A percentile compares a stretch with the other conserved stretches of the same genome.
Conservation (phyloP, 2,888 invertebrate species). For the Tetramorium bicarinatum region DNA sequence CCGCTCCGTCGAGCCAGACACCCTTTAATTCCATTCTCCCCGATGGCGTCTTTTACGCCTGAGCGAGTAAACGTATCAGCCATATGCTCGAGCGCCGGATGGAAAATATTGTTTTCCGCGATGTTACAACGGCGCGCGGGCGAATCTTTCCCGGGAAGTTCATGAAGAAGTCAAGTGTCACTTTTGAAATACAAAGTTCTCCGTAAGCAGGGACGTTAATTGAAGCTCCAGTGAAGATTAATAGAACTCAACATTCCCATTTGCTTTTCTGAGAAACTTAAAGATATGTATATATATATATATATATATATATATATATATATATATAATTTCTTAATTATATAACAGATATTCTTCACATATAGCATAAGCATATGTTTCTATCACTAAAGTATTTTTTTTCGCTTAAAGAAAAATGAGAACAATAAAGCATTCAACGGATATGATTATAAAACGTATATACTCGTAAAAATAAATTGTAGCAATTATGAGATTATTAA, state of each 20-base stretch:
- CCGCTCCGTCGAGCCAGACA: constrained; percentile 41
- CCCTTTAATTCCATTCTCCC: constrained; percentile 65
- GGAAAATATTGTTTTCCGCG: constrained; percentile 65
- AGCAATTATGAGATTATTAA: not conserved
- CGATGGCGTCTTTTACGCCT: constrained; percentile 60
- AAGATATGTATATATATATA: not conserved
- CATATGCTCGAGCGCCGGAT: constrained; percentile 55
- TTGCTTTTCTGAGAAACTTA: not conserved
- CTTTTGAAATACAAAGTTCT: constrained; percentile 46
- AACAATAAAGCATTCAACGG: not conserved
- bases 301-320: not conserved
- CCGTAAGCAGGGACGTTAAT: constrained; percentile 42
- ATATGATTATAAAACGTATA: not conserved
- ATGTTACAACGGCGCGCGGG: constrained; percentile 50
- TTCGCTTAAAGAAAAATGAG: not conserved
- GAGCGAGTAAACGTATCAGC: constrained; percentile 60
- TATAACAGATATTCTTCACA: not conserved
- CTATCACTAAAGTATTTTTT: not conserved
- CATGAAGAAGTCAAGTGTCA: constrained; percentile 27
- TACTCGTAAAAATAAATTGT: not conserved
- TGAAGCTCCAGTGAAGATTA: constrained; percentile 42
- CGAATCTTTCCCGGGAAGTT: constrained; percentile 18
- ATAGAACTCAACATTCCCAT: not conserved
- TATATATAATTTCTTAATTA: not conserved
- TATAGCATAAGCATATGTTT: not conserved